Evolutionary conservation across 2,888 invertebrate genomes (phyloP).

Genomic region (Toxonevra muliebris): DNA sequence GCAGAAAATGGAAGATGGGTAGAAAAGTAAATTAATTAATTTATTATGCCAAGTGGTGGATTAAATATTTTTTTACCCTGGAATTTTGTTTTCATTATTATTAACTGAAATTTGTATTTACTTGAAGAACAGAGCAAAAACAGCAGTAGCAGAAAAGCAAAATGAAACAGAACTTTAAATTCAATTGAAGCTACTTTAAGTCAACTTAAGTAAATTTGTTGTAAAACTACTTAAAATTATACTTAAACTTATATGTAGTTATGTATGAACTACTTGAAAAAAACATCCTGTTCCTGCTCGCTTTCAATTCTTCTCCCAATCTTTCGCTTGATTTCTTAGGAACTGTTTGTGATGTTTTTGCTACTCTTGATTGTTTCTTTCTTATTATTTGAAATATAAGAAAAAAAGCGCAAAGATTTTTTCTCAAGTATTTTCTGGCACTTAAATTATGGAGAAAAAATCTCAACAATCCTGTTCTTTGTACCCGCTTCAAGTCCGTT

Average conservation of each 20-base stretch:
- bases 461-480: background rate
- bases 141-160: background rate
- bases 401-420: background rate
- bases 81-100: background rate
- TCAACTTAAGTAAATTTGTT: no score
- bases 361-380: background rate
- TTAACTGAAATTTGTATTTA: background rate
- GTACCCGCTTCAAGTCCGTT: background rate
- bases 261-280: no score
- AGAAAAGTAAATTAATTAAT: slow-evolving; percentile 28
- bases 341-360: background rate
- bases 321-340: background rate
- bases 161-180: no score
- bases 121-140: background rate
- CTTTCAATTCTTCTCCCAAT: no score
- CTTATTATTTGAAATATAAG: background rate
- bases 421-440: no score
- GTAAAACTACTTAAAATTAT: no score
- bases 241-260: no score
- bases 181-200: no score
- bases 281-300: no score
- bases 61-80: no score
- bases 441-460: no score
- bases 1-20: slow-evolving; percentile 2
- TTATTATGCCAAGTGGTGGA: slow-evolving; percentile 12